A percentile compares a stretch with the other conserved stretches of the same genome.
Evolutionary conservation across 2,888 invertebrate genomes (phyloP).

Genomic region (Carterocephalus palaemon): DNA sequence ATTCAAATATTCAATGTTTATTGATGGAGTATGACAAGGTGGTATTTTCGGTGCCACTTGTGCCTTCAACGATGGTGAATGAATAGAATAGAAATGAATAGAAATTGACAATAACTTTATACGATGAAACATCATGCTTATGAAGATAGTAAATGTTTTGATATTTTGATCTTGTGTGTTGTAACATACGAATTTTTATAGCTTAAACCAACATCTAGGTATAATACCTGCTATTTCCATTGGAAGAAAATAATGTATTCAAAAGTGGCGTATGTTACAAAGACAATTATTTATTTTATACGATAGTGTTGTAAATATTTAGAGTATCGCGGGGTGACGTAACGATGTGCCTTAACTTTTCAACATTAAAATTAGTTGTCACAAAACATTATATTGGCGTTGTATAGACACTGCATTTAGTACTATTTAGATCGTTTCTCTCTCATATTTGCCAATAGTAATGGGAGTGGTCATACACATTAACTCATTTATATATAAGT

Average conservation of each 20-base stretch:
- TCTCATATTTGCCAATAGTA: slow-evolving; percentile 30
- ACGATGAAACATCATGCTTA: neutral
- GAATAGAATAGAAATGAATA: neutral
- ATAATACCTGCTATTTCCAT: too few species aligned
- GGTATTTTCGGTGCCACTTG: neutral
- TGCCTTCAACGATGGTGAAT: neutral
- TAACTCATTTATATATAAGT: too few species aligned
- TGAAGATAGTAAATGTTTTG: slow-evolving; percentile 17
- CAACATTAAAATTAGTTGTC: slow-evolving; percentile 14
- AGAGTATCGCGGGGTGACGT: slow-evolving; percentile 23
- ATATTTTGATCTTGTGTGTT: slow-evolving; percentile 12
- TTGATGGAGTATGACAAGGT: neutral
- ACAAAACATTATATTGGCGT: slow-evolving; percentile 23
- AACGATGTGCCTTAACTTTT: slow-evolving; percentile 25
- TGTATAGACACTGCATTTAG: slow-evolving; percentile 31
- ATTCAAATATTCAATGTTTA: too few species aligned
- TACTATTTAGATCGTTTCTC: slow-evolving; percentile 24
- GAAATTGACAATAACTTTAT: slow-evolving; percentile 17
- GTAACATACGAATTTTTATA: slow-evolving; percentile 8
- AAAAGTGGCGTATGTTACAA: slow-evolving; percentile 12
- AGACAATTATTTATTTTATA: slow-evolving; percentile 22
- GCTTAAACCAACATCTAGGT: too few species aligned
- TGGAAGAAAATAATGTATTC: neutral
- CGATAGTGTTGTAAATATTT: slow-evolving; percentile 26
- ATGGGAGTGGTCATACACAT: slow-evolving; percentile 2